Evolutionary conservation across 2,113 vertebrate species (phyloP).

Genomic region (Progne subis): DNA sequence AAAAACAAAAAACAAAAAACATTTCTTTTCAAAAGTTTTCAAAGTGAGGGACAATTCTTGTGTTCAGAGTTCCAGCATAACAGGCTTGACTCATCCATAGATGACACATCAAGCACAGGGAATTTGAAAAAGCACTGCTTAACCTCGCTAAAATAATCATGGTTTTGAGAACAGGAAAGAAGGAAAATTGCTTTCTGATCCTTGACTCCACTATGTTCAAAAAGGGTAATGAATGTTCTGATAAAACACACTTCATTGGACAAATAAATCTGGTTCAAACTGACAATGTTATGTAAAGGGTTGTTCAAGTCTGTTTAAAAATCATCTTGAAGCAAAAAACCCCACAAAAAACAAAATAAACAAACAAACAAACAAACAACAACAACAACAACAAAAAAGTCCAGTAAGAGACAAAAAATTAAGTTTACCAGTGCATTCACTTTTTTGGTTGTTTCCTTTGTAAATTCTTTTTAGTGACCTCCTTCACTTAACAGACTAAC

Average conservation of each 20-base stretch:
- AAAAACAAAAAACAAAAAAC: background rate
- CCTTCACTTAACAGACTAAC: background rate
- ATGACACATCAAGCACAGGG: slow-evolving; percentile 78
- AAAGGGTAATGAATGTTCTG: slow-evolving; percentile 74
- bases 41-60: slow-evolving; percentile 43
- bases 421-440: background rate
- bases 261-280: slow-evolving; percentile 65
- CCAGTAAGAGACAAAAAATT: slow-evolving; percentile 15
- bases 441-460: background rate
- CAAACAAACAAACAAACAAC: background rate
- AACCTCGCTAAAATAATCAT: slow-evolving; percentile 70
- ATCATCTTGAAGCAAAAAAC: slow-evolving; percentile 47
- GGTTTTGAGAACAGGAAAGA: slow-evolving; percentile 74
- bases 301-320: slow-evolving; percentile 64
- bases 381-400: background rate
- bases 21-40: slow-evolving; percentile 44
- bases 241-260: slow-evolving; percentile 63
- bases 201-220: slow-evolving; percentile 65
- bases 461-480: background rate
- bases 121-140: slow-evolving; percentile 78
- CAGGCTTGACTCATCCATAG: slow-evolving; percentile 77
- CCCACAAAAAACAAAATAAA: too few relatives aligned
- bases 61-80: slow-evolving; percentile 67
- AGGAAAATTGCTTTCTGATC: slow-evolving; percentile 79
- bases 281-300: slow-evolving; percentile 55